Conservation (phyloP, 2,113 vertebrate genomes). For the Scopus umbretta region DNA sequence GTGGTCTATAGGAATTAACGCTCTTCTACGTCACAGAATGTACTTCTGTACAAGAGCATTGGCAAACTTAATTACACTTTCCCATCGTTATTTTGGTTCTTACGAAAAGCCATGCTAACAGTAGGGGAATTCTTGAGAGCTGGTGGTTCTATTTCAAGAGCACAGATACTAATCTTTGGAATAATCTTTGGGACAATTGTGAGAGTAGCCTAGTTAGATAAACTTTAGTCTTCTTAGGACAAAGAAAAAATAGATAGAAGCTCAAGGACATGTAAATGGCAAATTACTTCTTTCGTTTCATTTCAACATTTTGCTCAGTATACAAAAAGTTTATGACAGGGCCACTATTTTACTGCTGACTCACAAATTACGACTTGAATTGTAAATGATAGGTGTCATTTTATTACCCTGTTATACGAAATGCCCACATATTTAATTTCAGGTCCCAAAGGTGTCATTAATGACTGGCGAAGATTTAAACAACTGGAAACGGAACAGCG, state of each 20-base stretch:
- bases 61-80: background rate
- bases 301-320: background rate
- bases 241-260: background rate
- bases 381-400: background rate
- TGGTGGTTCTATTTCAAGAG: background rate
- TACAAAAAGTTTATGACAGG: background rate
- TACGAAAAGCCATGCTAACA: background rate
- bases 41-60: background rate
- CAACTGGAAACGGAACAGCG: constrained; percentile 93
- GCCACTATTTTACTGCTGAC: background rate
- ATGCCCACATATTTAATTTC: background rate
- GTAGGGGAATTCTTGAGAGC: background rate
- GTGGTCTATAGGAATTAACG: background rate
- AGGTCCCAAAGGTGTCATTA: constrained; percentile 98
- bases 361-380: background rate
- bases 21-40: background rate
- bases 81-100: background rate
- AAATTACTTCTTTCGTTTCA: background rate
- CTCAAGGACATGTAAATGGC: background rate
- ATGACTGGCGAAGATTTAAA: constrained; percentile 96
- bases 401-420: background rate
- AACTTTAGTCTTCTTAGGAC: background rate
- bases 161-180: background rate
- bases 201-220: background rate
- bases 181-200: background rate